phyloP scores from a whole-genome alignment of 2,113 vertebrate genomes.

The Sphyrna mokarran region DNA sequence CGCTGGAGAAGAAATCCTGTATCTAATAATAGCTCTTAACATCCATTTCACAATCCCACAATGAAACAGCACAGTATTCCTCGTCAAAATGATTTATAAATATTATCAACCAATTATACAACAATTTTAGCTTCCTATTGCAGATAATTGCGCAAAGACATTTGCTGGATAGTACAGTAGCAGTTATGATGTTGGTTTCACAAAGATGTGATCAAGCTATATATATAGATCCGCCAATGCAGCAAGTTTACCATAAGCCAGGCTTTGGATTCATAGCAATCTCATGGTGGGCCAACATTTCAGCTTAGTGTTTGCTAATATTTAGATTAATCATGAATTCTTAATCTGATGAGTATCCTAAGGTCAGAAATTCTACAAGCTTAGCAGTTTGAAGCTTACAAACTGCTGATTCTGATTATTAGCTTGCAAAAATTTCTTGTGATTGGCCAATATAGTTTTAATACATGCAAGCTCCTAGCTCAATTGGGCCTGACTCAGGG shows the following conservation, averaged over 20 bases:
- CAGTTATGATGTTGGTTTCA: background rate
- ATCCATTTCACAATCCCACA: background rate
- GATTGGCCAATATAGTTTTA: background rate
- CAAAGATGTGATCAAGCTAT: background rate
- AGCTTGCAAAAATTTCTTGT: background rate
- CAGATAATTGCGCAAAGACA: background rate
- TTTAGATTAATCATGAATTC: constrained; percentile 8
- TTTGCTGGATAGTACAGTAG: background rate
- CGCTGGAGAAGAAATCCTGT: background rate
- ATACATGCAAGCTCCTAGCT: background rate
- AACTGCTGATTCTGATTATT: background rate
- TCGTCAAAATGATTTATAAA: background rate
- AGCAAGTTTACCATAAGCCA: background rate
- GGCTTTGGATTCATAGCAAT: background rate
- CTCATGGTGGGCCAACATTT: background rate
- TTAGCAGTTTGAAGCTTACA: background rate
- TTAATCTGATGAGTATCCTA: background rate
- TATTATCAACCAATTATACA: background rate
- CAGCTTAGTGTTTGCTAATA: background rate
- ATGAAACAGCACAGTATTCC: background rate
- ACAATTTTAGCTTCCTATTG: background rate
- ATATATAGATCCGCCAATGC: background rate
- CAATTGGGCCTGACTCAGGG: background rate
- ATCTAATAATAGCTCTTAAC: background rate
- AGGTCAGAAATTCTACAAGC: background rate